These are phyloP conservation scores for Phalera bucephala DNA, from an alignment of 2,888 invertebrate genomes.

Conservation along the genomic window DNA sequence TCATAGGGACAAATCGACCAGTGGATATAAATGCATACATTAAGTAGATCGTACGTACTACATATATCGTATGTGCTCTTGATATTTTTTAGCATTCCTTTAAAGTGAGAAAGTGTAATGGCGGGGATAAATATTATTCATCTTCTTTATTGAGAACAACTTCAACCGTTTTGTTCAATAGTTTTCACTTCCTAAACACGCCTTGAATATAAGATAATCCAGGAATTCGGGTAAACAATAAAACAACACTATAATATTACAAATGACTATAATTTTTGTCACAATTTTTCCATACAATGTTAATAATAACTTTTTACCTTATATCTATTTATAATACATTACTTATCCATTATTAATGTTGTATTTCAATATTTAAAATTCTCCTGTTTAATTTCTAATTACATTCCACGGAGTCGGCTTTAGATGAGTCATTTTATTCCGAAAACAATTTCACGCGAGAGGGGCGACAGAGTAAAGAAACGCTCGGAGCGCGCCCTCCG, in stretches of 20 bases:
- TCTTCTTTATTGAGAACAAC: no score
- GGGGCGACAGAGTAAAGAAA: conserved; percentile 67
- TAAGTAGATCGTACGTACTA: no score
- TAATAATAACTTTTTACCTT: conserved; percentile 84
- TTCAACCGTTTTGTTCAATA: no score
- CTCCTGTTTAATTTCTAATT: conserved; percentile 78
- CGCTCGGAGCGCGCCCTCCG: conserved; percentile 42
- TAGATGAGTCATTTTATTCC: conserved; percentile 51
- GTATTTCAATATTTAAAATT: conserved; percentile 79
- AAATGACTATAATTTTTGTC: conserved; percentile 84
- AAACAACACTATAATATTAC: conserved; percentile 81
- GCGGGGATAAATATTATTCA: no score
- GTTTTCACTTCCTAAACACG: no score
- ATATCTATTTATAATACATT: conserved; percentile 81
- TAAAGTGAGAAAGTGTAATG: no score
- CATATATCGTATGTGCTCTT: no score
- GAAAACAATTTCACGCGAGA: conserved; percentile 61
- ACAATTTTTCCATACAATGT: conserved; percentile 84
- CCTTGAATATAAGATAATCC: no score
- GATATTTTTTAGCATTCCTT: no score
- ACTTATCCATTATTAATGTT: conserved; percentile 78
- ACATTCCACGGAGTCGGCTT: conserved; percentile 73
- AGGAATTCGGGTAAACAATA: no score
- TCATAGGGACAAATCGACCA: no score
- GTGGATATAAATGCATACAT: no score